A percentile compares a stretch with the other conserved stretches of the same genome.
Conservation (phyloP, 2,113 vertebrate genomes). For the Gymnarchus niloticus region DNA sequence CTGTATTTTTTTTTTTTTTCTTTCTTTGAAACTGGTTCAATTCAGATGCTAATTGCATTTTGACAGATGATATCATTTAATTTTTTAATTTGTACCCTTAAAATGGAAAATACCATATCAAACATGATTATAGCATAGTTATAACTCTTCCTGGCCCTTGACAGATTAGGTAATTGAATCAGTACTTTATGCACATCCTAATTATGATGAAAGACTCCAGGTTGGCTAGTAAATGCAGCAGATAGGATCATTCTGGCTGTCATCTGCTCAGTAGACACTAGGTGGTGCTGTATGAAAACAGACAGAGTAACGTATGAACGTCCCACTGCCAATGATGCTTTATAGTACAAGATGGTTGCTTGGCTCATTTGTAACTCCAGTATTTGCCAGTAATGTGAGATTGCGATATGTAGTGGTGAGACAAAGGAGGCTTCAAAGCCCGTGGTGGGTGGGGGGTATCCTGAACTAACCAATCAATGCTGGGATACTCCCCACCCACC, state of each 20-base stretch:
- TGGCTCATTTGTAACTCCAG: not conserved
- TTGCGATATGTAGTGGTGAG: too few species aligned
- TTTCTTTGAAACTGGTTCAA: not conserved
- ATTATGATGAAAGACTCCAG: not conserved
- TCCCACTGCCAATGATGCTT: not conserved
- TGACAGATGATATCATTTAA: not conserved
- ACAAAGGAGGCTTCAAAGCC: too few species aligned
- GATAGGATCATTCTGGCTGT: not conserved
- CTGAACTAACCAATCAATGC: too few species aligned
- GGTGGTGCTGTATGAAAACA: slow-evolving; percentile 45
- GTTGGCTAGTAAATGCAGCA: not conserved
- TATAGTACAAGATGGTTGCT: not conserved
- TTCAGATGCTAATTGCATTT: not conserved
- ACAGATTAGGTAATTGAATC: slow-evolving; percentile 4
- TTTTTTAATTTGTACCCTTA: not conserved
- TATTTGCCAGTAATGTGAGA: not conserved
- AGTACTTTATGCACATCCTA: not conserved
- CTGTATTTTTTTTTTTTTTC: not conserved
- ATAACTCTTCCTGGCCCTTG: not conserved
- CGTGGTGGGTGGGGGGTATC: too few species aligned
- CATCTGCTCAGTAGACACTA: slow-evolving; percentile 28
- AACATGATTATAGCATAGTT: not conserved
- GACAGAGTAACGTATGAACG: not conserved
- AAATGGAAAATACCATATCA: not conserved
- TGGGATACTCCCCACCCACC: too few species aligned